A percentile compares a stretch with the other conserved stretches of the same genome.
Conservation (phyloP, 2,113 vertebrate species). For the Marmota monax region DNA sequence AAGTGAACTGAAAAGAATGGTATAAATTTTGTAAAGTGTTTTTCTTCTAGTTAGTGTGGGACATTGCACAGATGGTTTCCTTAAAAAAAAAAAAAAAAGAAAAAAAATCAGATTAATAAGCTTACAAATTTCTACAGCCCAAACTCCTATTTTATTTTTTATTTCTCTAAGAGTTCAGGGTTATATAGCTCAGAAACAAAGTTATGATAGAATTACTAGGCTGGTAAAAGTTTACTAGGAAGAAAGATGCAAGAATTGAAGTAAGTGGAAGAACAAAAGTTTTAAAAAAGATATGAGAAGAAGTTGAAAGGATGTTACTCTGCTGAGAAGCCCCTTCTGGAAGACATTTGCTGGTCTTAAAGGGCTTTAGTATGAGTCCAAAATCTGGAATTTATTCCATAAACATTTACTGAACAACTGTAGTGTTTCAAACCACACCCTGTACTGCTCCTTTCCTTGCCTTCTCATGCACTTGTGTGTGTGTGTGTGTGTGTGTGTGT, state of each 20-base stretch:
- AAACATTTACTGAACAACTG: conserved; percentile 21
- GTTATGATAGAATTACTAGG: background rate
- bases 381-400: conserved; percentile 47
- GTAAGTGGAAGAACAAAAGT: background rate
- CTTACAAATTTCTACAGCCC: background rate
- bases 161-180: background rate
- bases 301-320: background rate
- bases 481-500: background rate
- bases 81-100: background rate
- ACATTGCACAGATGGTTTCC: background rate
- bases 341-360: background rate
- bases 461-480: background rate
- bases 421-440: background rate
- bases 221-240: background rate
- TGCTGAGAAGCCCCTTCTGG: background rate
- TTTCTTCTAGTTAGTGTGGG: background rate
- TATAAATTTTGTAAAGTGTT: background rate
- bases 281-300: background rate
- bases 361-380: background rate
- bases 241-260: background rate
- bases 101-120: background rate
- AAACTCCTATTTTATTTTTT: conserved; percentile 43
- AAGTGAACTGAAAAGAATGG: background rate
- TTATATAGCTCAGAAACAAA: conserved; percentile 26
- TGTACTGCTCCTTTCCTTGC: background rate